Base-by-base conservation (phyloP, 2,113 vertebrate species). In the Notiomystis cincta region DNA sequence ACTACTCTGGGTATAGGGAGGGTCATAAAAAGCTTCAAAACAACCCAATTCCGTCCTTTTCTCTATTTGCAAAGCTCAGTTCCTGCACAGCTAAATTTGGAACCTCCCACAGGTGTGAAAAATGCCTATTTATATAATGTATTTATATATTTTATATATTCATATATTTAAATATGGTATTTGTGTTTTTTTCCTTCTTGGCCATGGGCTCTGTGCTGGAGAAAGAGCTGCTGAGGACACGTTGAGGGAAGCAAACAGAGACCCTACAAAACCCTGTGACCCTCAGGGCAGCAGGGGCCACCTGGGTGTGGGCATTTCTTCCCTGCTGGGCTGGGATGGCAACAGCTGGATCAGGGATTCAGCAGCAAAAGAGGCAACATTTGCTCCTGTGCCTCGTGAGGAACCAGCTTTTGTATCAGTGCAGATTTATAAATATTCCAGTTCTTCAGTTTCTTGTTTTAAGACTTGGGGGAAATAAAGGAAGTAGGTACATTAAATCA, bases 31-130 rank as follows among this genome's bases (percentile, higher is more conserved):
- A 73, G 11, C 75, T 64, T 21, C 50, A 33, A 44, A 73, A 77
- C 56, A 45, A 18, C 10, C 14, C 65, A 38, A 0, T 44, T 53
- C 54, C 25, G 19, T 21, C 89, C 60, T 75, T 31, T 20, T n/a
- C 82, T 66, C 3, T 4, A 3, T 11, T 38, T 66, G 45, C 53
- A 23, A 33, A 14, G 31, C 82, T 60, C 60, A 80, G 66, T 14
- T 86, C 73, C 82, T 80, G 60, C 75, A 33, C 45, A 33, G 0
- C 60, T 42, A 31, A 66, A 60, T 1, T 40, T n/a, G n/a, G 38
- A 73, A 11, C 82, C 73, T 73, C 89, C 89, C 75, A 53, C 89
- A 48, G 40, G 82, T 66, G 89, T 73, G 67, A 91, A 53, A 65
- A 73, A 33, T 31, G n/a, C 4, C 82, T 85, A 60, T 85, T 85